Evolutionary conservation across 2,888 invertebrate species (phyloP).

Genomic region (Agonum fuliginosum): DNA sequence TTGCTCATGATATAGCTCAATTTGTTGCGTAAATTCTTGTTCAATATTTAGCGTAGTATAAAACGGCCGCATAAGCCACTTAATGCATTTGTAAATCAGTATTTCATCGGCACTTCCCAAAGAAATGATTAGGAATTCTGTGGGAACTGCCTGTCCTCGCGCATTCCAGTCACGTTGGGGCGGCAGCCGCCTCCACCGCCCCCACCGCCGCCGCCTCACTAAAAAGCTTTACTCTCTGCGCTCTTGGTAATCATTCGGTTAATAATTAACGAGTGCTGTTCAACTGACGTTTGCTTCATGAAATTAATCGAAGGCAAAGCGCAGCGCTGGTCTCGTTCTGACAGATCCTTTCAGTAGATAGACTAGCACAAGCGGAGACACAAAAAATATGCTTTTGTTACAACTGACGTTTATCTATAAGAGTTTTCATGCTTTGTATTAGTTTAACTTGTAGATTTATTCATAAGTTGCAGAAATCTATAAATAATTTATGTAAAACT

Average conservation of each 20-base stretch:
- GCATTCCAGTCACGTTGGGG: constrained; percentile 21
- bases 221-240: constrained; percentile 38
- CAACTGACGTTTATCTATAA: no score
- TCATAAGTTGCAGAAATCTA: no score
- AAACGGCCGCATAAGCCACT: no score
- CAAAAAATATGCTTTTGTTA: constrained; percentile 6
- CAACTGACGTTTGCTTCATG: background rate
- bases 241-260: constrained; percentile 44
- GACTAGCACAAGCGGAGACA: background rate
- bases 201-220: background rate
- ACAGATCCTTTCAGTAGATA: background rate
- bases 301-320: constrained; percentile 31
- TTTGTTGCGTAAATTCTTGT: no score
- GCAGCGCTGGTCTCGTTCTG: background rate
- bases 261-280: constrained; percentile 36
- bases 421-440: no score
- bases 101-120: background rate
- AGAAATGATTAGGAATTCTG: constrained; percentile 39
- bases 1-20: no score
- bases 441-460: no score
- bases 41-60: no score
- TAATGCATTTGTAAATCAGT: constrained; percentile 39
- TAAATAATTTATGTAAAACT: no score
- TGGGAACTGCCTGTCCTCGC: background rate
- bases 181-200: background rate